A percentile compares a stretch with the other conserved stretches of the same genome.
Conservation (phyloP, 1,140 invertebrate genomes). For the Drosophila asahinai region DNA sequence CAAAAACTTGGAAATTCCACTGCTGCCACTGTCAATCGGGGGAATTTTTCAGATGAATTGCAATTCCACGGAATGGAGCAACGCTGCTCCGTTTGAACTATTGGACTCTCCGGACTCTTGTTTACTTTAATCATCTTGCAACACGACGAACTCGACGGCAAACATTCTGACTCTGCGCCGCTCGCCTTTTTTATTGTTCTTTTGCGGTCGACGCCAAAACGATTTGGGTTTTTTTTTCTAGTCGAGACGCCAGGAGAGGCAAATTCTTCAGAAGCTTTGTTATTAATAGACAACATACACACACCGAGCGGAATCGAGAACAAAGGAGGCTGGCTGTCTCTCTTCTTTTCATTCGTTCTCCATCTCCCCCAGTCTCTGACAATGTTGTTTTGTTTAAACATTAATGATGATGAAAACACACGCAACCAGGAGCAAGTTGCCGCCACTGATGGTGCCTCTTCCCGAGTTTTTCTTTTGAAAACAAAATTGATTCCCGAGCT, state of each 20-base stretch:
- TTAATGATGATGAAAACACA: slow-evolving; percentile 81
- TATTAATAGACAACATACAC: slow-evolving; percentile 80
- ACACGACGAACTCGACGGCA: slow-evolving; percentile 48
- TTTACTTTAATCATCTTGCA: slow-evolving; percentile 59
- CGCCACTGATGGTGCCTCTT: slow-evolving; percentile 35
- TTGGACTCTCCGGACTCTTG: slow-evolving; percentile 19
- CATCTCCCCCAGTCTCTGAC: slow-evolving; percentile 56
- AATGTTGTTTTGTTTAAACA: slow-evolving; percentile 82
- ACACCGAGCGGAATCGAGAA: slow-evolving; percentile 64
- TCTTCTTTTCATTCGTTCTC: slow-evolving; percentile 5
- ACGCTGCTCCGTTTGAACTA: slow-evolving; percentile 24
- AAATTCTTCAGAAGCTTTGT: slow-evolving; percentile 80
- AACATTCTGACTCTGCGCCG: slow-evolving; percentile 52
- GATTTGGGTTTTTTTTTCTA: slow-evolving; percentile 50
- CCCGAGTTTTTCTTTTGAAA: slow-evolving; percentile 33
- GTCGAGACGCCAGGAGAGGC: slow-evolving; percentile 57
- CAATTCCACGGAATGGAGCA: not conserved
- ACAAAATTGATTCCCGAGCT: slow-evolving; percentile 37
- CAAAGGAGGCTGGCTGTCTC: slow-evolving; percentile 14
- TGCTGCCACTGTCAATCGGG: slow-evolving; percentile 21
- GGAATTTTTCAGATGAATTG: slow-evolving; percentile 11
- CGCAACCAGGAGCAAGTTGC: slow-evolving; percentile 48
- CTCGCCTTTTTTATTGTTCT: slow-evolving; percentile 66
- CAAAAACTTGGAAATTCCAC: slow-evolving; percentile 6
- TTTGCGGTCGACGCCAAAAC: slow-evolving; percentile 69